Evolutionary conservation across 30 jellyfish, hydroid and myxozoan species (phyloP), one percentile per base, ranked within the genome.

Genomic region (Chrysaora quinquecirrha): DNA sequence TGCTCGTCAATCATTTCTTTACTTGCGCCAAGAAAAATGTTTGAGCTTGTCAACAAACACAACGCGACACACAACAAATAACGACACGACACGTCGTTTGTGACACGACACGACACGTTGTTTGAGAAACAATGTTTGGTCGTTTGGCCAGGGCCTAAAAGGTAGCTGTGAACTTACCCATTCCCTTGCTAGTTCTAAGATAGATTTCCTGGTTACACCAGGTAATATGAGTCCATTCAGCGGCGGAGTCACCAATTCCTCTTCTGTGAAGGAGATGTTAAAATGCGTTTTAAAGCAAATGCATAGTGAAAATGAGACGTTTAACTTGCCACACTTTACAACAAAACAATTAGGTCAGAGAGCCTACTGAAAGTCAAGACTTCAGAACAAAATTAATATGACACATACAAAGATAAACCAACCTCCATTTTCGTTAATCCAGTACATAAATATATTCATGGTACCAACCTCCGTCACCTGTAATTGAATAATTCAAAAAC

Each of bases 391-490:
- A n/a, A n/a, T n/a, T n/a, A n/a, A n/a, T n/a, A n/a, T n/a, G n/a
- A n/a, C n/a, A n/a, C n/a, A n/a, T n/a, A n/a, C n/a, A n/a, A n/a
- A n/a, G n/a, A n/a, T n/a, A 25, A 25, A 66, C 75, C 18, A 49
- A 88, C 97, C 97, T 79, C 97, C 97, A 34, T 80, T 48, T 31
- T 88, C 97, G 34, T 88, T 88, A 64, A 75, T 63, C 98, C 97
- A 86, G 75, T 80, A 81, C 96, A 93, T 82, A 73, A 93, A 93
- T 23, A 93, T 21, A 52, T 93, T 93, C 98, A 93, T 93, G 23
- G 98, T 93, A 31, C 98, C 98, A 58, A 87, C 97, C 56, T 88
- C 97, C 0, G 97, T 88, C 0, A 88, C 85, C 97, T 88, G 25
- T 7, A 76, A n/a, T n/a, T n/a, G n/a, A 22, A 62, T 11, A 46